Conservation (phyloP, 92 coral and sea anemone genomes). For the Isaurus tuberculatus region DNA sequence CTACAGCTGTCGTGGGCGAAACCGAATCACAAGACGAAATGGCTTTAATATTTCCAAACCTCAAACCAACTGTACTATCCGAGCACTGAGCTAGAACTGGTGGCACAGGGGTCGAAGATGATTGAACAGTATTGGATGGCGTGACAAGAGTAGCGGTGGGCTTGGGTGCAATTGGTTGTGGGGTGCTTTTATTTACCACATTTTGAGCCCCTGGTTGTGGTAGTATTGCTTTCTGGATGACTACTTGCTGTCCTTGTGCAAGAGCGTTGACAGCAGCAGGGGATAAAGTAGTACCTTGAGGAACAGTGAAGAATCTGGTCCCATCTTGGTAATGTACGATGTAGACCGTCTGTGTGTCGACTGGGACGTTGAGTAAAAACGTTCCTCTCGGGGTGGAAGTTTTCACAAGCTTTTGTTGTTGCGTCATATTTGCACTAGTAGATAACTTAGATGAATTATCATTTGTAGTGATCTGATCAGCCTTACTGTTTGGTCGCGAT, state of each 20-base stretch:
- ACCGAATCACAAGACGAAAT: background rate
- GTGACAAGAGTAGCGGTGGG: background rate
- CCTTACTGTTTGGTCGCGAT: background rate
- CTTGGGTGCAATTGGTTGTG: conserved; percentile 42
- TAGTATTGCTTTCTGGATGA: conserved; percentile 2
- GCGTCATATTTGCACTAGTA: background rate
- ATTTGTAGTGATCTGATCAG: background rate
- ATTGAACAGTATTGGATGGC: background rate
- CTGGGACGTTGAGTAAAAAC: conserved; percentile 10
- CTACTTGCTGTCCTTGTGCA: conserved; percentile 18
- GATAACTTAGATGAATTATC: background rate
- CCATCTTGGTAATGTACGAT: conserved; percentile 32
- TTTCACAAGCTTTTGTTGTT: background rate
- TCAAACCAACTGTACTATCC: background rate
- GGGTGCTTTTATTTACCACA: background rate
- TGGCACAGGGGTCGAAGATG: background rate
- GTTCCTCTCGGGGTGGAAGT: conserved; percentile 33
- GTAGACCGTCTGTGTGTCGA: conserved; percentile 29
- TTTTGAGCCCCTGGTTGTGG: background rate
- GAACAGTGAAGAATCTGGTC: conserved; percentile 31
- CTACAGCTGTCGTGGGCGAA: background rate
- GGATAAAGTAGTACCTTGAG: conserved; percentile 28
- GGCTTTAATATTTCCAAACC: background rate
- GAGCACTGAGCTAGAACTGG: background rate
- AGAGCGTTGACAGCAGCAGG: conserved; percentile 8